These are phyloP conservation scores for Caenorhabditis sp. DNA, from an alignment of 2,888 invertebrate genomes.

Conservation along the genomic window DNA sequence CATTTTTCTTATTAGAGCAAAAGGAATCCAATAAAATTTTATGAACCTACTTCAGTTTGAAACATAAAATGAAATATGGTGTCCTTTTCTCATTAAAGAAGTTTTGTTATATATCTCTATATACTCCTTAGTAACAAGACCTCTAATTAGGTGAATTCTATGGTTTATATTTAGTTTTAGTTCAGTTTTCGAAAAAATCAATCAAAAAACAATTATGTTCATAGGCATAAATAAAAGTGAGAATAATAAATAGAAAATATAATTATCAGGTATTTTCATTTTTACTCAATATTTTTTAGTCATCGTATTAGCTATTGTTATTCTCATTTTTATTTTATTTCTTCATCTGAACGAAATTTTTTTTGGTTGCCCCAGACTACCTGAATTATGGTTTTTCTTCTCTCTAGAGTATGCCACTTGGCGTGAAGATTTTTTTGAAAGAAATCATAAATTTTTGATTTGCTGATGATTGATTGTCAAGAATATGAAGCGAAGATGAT, in stretches of 20 bases:
- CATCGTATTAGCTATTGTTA: background rate
- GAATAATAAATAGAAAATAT: background rate
- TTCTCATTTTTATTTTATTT: background rate
- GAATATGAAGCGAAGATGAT: too few relatives aligned
- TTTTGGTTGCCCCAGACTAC: background rate
- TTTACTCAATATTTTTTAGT: background rate
- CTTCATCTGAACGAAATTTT: background rate
- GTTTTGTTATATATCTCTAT: too few relatives aligned
- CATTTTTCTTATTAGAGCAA: background rate
- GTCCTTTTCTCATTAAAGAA: background rate
- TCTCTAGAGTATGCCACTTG: background rate
- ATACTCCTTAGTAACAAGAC: too few relatives aligned
- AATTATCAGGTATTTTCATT: background rate
- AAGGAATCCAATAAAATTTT: background rate
- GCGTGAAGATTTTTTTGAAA: background rate
- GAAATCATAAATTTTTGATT: constrained; percentile 3
- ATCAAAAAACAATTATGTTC: too few relatives aligned
- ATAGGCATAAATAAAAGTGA: background rate
- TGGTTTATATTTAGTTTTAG: background rate
- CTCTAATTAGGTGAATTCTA: too few relatives aligned
- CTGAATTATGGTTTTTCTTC: background rate
- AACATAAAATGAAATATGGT: too few relatives aligned
- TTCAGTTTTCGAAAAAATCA: too few relatives aligned
- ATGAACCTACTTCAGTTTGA: background rate
- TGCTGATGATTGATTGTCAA: background rate